phyloP scores from a whole-genome alignment of 2,888 invertebrate species.

The Lasioglossum leucozonium region DNA sequence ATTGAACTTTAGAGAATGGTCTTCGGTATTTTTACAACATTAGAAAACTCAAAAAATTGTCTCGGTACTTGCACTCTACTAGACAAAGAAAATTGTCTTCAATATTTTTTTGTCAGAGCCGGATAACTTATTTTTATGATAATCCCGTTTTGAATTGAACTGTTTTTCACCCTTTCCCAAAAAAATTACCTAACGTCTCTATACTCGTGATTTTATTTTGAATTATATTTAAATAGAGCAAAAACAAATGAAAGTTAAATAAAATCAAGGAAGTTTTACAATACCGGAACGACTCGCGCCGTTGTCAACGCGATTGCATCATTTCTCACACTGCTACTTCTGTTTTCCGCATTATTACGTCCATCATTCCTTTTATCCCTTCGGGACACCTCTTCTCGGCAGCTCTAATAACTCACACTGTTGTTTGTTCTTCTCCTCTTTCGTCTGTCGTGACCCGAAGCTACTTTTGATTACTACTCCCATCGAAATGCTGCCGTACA shows the following conservation, averaged over 20 bases:
- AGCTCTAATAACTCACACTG: background rate
- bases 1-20: no score
- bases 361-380: background rate
- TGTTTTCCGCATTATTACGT: background rate
- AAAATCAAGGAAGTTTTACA: background rate
- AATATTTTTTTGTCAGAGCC: background rate
- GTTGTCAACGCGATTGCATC: background rate
- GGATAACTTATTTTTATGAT: background rate
- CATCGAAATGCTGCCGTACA: background rate
- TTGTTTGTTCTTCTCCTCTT: background rate
- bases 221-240: background rate
- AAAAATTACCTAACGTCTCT: background rate
- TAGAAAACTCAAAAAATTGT: no score
- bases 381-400: background rate
- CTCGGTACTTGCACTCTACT: no score
- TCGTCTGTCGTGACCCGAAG: background rate
- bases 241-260: background rate
- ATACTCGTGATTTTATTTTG: background rate
- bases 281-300: background rate
- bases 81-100: background rate
- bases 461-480: background rate
- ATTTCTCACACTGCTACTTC: background rate
- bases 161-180: background rate
- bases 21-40: no score
- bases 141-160: background rate